Base-by-base conservation (phyloP, 2,888 invertebrate species). In the Podabrus alpinus region DNA sequence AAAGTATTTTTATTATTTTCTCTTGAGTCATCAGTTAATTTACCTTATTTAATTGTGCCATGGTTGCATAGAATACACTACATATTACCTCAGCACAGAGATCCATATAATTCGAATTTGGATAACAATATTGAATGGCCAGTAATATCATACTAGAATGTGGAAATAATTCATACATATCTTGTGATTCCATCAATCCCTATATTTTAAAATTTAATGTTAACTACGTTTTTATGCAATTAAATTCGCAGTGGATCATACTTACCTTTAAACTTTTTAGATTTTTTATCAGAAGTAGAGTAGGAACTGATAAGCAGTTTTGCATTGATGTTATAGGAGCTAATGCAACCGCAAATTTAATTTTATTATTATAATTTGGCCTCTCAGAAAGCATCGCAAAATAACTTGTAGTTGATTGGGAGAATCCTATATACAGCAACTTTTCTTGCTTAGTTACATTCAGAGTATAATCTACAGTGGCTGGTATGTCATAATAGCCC, bases 371-470 rank as follows among this genome's bases (percentile, higher is more conserved):
- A 80, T 93, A 93, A 66, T 91, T 90, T 0, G 94, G 92, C 13
- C 87, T 86, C 68, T 90, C 87, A 0, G 92, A 90, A n/a, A 89
- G 88, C 91, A 93, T 90, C 0, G 93, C 92, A 83, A 90, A 94
- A 84, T 92, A 93, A 1, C 88, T 82, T 0, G 93, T 92, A 0
- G 93, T 92, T 7, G 95, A 96, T 85, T 92, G 92, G 0, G 95
- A 96, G 84, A 96, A 95, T 0, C 96, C 97, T 1, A 94, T 87
- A 84, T 95, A 96, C 81, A 93, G 92, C 0, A 97, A 82, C 68
- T 91, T 88, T 0, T 89, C 79, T 24, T 89, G 88, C 0, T 90
- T 89, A 0, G 95, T 93, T n/a, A 80, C 69, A 0, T 84, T 81
- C 0, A 93, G 86, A 15, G 92, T 89, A 82, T 92, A 91, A 84